Conservation (phyloP, 2,797 vertebrate species). For the Sebastes cheni region DNA sequence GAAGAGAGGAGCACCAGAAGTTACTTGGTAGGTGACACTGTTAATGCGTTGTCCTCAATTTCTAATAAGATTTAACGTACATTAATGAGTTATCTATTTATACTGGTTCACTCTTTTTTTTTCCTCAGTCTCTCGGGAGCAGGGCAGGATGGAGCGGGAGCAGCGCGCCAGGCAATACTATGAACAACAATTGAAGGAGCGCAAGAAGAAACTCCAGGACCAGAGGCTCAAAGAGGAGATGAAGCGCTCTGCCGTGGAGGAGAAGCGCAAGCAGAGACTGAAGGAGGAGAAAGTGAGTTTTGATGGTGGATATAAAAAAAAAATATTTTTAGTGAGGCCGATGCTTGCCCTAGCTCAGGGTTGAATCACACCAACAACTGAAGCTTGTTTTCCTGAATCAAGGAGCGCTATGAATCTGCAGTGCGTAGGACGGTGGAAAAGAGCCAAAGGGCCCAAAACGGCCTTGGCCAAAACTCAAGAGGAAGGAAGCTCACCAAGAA, state of each 20-base stretch:
- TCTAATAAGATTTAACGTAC: neutral
- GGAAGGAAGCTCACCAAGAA: slow-evolving; percentile 81
- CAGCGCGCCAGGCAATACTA: slow-evolving; percentile 87
- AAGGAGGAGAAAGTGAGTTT: slow-evolving; percentile 89
- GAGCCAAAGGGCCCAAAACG: slow-evolving; percentile 89
- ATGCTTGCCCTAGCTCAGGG: neutral
- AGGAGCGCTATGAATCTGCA: slow-evolving; percentile 94
- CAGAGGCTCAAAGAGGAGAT: slow-evolving; percentile 90
- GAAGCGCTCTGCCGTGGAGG: slow-evolving; percentile 90
- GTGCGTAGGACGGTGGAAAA: slow-evolving; percentile 91
- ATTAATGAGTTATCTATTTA: slow-evolving; percentile 19
- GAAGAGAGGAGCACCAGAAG: slow-evolving; percentile 89
- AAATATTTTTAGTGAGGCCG: neutral
- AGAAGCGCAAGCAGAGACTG: slow-evolving; percentile 89
- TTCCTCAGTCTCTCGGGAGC: slow-evolving; percentile 87
- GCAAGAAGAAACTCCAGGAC: slow-evolving; percentile 89
- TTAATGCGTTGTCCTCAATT: slow-evolving; percentile 1
- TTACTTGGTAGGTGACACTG: slow-evolving; percentile 83
- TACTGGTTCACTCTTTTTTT: slow-evolving; percentile 6
- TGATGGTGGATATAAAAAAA: neutral
- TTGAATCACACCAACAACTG: neutral
- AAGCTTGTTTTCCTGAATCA: slow-evolving; percentile 34
- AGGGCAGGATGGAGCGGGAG: slow-evolving; percentile 87
- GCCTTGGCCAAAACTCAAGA: slow-evolving; percentile 84
- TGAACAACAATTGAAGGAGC: slow-evolving; percentile 91